Evolutionary conservation across 35 echinoderm and acorn worm genomes (phyloP), one percentile per base, ranked within the genome.

Genomic region (Ophiothrix spiculata): DNA sequence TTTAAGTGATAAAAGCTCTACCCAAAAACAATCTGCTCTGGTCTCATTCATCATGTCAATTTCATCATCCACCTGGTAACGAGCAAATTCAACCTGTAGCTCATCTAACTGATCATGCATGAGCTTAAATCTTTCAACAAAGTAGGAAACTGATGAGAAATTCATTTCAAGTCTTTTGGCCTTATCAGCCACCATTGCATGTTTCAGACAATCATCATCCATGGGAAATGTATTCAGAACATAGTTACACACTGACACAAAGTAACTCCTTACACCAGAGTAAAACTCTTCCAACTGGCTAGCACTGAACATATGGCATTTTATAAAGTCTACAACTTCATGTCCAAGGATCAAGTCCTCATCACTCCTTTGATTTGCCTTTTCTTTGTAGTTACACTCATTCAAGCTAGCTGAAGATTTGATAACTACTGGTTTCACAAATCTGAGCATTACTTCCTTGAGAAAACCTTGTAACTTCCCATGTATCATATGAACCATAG

Each of bases 81-180:
- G 23, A 74, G 86, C 82, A 80, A 89, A 93, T 79, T 93, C 81
- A 21, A 93, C 25, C 56, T 93, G 86, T 38, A 89, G 76, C 21
- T 89, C 69, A 85, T 93, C 91, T 45, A 79, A 36, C 31, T 79
- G 36, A 40, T 85, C 75, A 33, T 88, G 37, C 75, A 90, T 77
- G 79, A 85, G 77, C 15, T 93, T 49, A 69, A 94, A 94, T 13
- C 83, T 81, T 42, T 90, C 87, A 6, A 86, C 87, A 94, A 90
- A 90, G 76, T 87, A 90, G n/a, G 79, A 35, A 37, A 94, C 54
- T 28, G 92, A 87, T 28, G 81, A 88, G 74, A 77, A 80, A 4
- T 40, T 45, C 36, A 88, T 83, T 32, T 88, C 79, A 56, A 78
- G 37, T 56, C 80, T 31, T 31, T 88, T 83, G 0, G 15, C 33